These are phyloP conservation scores for Meteorus cinctellus DNA, from an alignment of 2,888 invertebrate genomes.

Conservation along the genomic window DNA sequence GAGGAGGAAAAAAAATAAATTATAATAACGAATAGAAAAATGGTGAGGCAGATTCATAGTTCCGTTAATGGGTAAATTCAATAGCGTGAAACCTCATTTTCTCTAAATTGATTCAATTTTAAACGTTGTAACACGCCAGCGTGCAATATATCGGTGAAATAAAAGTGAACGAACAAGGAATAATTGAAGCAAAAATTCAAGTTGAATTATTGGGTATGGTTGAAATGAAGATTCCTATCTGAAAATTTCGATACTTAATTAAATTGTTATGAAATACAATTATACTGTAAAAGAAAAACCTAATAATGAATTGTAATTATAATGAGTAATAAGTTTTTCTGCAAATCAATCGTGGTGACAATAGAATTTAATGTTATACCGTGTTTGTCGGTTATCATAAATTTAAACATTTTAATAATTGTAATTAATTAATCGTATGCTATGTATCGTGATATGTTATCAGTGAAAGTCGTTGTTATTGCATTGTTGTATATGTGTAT, in stretches of 20 bases:
- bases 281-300: slow-evolving; percentile 41
- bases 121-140: slow-evolving; percentile 23
- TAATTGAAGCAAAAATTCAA: slow-evolving; percentile 21
- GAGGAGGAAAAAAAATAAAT: neutral
- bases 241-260: slow-evolving; percentile 34
- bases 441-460: slow-evolving; percentile 53
- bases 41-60: slow-evolving; percentile 1
- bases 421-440: slow-evolving; percentile 43
- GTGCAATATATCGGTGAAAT: slow-evolving; percentile 30
- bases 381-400: slow-evolving; percentile 55
- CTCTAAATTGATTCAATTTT: slow-evolving; percentile 36
- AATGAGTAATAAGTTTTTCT: slow-evolving; percentile 52
- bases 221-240: slow-evolving; percentile 17
- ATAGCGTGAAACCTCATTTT: neutral
- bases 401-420: neutral
- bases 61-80: slow-evolving; percentile 9
- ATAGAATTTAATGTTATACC: slow-evolving; percentile 67
- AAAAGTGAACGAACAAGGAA: neutral
- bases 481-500: slow-evolving; percentile 57
- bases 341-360: slow-evolving; percentile 70
- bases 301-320: slow-evolving; percentile 42
- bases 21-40: slow-evolving; percentile 26
- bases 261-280: slow-evolving; percentile 28
- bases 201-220: slow-evolving; percentile 36
- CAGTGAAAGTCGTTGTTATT: slow-evolving; percentile 56